Base-by-base conservation (phyloP, 2,888 invertebrate species). In the Agriopis marginaria region DNA sequence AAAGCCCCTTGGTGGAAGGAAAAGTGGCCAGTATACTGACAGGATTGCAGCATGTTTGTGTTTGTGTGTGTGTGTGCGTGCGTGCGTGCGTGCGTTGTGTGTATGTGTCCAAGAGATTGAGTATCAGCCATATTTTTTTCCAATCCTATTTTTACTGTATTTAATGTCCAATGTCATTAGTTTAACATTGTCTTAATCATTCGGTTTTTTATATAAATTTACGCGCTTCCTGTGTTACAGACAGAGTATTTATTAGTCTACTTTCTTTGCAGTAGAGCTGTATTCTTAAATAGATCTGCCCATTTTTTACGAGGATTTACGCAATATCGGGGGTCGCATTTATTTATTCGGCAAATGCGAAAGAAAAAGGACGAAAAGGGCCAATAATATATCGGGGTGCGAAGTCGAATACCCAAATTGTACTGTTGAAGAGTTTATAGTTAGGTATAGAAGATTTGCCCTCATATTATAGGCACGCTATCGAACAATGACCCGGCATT, bases 331-430 rank as follows among this genome's bases (percentile, higher is more conserved):
- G 68, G 68, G 67, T 63, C 70, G 58, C 61, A 58, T 60, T 64
- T 68, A 71, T 74, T 74, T 70, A 64, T 51, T 68, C 51, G 63
- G 44, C 51, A 64, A 71, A 68, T 61, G 68, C 60, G 63, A 60
- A 64, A 49, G 63, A 64, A 63, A 56, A 64, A 39, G 66, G 63
- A 62, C 23, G 66, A 53, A 55, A 49, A 54, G 66, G 70, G 45
- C 68, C 50, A 64, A 69, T 66, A 73, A 70, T 68, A 68, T 70
- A 74, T 74, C 45, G 70, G 66, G 71, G 68, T 63, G 69, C 54
- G 63, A 63, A 63, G 63, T 71, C 60, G 63, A 74, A 70, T 63
- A 55, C 67, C 53, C 45, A 54, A 63, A 70, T 64, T 64, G 61
- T 64, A 58, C 47, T 66, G 61, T 45, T 62, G 47, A 65, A 59